Evolutionary conservation across 1,140 invertebrate genomes (phyloP).

Genomic region (Hyposmocoma kahamanoa): DNA sequence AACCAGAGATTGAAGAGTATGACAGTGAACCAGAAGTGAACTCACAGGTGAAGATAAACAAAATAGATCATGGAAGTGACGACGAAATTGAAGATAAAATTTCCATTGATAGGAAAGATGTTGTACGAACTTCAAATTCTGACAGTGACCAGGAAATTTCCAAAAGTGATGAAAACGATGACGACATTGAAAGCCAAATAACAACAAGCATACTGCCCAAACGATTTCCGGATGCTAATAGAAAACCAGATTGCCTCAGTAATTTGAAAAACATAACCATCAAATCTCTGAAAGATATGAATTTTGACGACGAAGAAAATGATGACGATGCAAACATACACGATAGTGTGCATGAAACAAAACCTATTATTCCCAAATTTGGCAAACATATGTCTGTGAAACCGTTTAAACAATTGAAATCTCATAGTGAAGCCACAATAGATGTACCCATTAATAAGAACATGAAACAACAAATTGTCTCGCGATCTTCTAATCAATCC

Average conservation of each 20-base stretch:
- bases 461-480: background rate
- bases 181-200: conserved; percentile 32
- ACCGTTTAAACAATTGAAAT: background rate
- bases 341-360: background rate
- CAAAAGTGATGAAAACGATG: conserved; percentile 16
- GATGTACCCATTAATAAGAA: background rate
- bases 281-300: conserved; percentile 35
- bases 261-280: conserved; percentile 51
- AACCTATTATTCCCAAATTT: background rate
- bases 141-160: conserved; percentile 6
- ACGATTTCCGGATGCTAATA: conserved; percentile 10
- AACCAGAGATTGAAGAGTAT: background rate
- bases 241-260: conserved; percentile 18
- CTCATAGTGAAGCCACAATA: background rate
- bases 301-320: too few species aligned
- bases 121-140: too few species aligned
- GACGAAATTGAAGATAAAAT: too few species aligned
- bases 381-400: background rate
- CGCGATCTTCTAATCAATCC: background rate
- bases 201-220: conserved; percentile 26
- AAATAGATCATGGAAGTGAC: background rate
- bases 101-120: too few species aligned
- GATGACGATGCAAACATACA: conserved; percentile 8
- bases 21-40: background rate
- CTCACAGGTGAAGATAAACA: background rate